phyloP scores from a whole-genome alignment of 2,797 vertebrate genomes.

The Halcyon smyrnensis region DNA sequence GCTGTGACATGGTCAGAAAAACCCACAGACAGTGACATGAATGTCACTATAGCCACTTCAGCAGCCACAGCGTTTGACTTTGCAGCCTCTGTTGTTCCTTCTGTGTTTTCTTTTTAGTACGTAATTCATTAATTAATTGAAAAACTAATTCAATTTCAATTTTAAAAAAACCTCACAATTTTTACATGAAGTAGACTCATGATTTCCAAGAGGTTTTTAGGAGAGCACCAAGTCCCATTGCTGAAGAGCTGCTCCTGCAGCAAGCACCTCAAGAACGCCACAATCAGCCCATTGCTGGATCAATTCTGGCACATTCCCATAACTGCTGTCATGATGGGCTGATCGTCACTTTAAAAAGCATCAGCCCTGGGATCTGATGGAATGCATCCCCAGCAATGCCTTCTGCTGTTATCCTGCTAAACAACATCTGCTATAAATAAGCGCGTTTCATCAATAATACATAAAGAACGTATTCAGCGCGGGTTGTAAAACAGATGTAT shows the following conservation, averaged over 20 bases:
- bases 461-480: neutral
- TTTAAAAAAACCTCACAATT: neutral
- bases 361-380: neutral
- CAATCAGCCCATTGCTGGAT: neutral
- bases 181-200: fast-evolving
- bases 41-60: neutral
- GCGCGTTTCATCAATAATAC: neutral
- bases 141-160: fast-evolving
- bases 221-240: neutral
- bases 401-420: neutral
- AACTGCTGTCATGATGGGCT: neutral
- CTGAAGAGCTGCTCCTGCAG: neutral
- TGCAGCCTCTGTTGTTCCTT: neutral
- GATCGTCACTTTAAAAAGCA: neutral
- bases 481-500: neutral
- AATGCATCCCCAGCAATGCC: neutral
- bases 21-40: fast-evolving
- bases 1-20: fast-evolving
- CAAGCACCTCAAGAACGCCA: no score
- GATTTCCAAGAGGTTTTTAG: neutral
- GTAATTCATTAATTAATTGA: fast-evolving
- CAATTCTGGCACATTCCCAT: no score
- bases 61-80: fast-evolving
- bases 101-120: neutral
- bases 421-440: neutral